Conservation (phyloP, 2,797 vertebrate species). For the Naso thynnoides region DNA sequence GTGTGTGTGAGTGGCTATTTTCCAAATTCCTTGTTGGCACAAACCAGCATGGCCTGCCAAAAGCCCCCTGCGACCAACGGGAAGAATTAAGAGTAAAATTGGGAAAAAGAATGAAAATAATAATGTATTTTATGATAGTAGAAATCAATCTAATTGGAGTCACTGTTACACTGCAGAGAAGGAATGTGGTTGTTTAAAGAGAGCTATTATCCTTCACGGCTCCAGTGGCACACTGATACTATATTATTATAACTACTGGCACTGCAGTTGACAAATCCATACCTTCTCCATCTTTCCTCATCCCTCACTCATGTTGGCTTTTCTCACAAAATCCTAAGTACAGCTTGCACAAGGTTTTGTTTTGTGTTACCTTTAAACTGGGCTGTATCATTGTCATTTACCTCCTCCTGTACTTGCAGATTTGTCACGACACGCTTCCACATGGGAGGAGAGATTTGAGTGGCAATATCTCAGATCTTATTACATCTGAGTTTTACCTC, state of each 20-base stretch:
- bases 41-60: conserved; percentile 15
- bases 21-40: conserved; percentile 28
- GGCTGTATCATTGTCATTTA: conserved; percentile 37
- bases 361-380: conserved; percentile 40
- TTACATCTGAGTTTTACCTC: neutral
- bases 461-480: conserved; percentile 16
- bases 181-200: conserved; percentile 51
- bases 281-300: conserved; percentile 41
- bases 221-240: conserved; percentile 46
- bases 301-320: conserved; percentile 45
- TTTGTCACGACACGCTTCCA: conserved; percentile 48
- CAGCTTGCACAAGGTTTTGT: conserved; percentile 32
- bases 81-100: conserved; percentile 23
- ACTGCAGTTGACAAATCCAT: conserved; percentile 41
- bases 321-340: conserved; percentile 34
- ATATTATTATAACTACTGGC: conserved; percentile 60
- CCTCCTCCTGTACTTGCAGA: conserved; percentile 28
- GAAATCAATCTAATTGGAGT: conserved; percentile 54
- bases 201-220: conserved; percentile 53
- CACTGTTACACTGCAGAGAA: conserved; percentile 35
- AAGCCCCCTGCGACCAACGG: conserved; percentile 23
- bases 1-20: conserved; percentile 42
- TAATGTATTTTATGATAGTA: conserved; percentile 42
- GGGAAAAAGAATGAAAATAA: conserved; percentile 35
- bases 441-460: neutral